Base-by-base conservation (phyloP, 2,797 vertebrate genomes). In the Coluber constrictor region DNA sequence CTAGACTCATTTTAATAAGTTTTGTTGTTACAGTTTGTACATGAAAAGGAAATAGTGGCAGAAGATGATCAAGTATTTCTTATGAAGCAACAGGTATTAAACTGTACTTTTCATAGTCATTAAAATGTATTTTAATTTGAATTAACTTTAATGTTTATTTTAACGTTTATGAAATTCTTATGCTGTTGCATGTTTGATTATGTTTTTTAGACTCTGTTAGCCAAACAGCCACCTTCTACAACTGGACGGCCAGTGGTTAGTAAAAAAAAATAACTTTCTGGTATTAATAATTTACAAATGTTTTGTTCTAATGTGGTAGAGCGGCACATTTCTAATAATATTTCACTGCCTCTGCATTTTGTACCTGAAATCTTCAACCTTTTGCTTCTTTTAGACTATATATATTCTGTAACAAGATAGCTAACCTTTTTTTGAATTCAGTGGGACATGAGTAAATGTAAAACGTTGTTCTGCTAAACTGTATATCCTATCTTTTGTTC, bases 31-130 rank as follows among this genome's bases (percentile, higher is more conserved):
- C 97, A 99, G 99, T 99, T 99, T 98, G 99, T 99, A 90, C 99
- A 99, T 66, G 99, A 99, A 97, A 99, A 99, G 96, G 99, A 99
- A 97, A 98, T 99, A 89, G 98, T 99, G 95, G 99, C 99, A 93
- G 99, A 99, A 98, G 99, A 99, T 95, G 99, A 99, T 96, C 99
- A 99, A 97, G 98, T 99, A 92, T 99, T 99, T 97, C 98, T 99
- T 95, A 98, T 99, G 96, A 99, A 99, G 97, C 98, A 99, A 95
- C 99, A 99, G 99, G 99, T 99, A 97, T 94, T 90, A 47, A 3
- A 93, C 63, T 93, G 92, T 87, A 90, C 23, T 3, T 32, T 70
- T 18, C 8, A 27, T 88, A 91, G 95, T 90, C 0, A 27, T 79
- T 93, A 79, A 94, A 43, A 27, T 43, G 15, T 29, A 88, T 63